Conservation (phyloP, 2,113 vertebrate species). For the Tricholaema leucomelas region DNA sequence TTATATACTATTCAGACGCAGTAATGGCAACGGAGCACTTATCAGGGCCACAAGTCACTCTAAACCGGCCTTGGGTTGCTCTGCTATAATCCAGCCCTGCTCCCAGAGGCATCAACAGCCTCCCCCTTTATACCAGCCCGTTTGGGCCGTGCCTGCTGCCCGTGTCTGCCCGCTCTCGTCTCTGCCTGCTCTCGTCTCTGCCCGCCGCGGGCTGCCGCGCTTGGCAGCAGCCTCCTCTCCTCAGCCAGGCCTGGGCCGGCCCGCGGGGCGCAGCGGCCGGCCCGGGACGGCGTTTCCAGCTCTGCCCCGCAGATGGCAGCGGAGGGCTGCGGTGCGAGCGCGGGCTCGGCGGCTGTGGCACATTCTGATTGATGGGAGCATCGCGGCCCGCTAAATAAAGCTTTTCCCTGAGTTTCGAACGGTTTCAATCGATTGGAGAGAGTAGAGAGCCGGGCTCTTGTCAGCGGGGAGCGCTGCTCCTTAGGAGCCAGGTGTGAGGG, state of each 20-base stretch:
- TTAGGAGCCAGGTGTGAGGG: not conserved
- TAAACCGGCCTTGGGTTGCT: not conserved
- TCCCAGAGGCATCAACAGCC: not conserved
- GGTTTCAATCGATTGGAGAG: not conserved
- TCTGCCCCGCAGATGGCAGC: not conserved
- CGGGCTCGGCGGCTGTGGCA: not conserved
- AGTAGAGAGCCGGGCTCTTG: not conserved
- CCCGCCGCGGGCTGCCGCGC: too few relatives aligned
- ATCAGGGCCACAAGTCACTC: accelerated
- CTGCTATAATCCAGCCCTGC: accelerated
- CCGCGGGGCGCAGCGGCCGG: not conserved
- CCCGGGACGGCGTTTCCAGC: not conserved
- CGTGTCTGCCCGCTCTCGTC: too few relatives aligned
- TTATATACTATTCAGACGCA: not conserved
- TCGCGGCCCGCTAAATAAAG: accelerated
- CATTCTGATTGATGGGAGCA: not conserved
- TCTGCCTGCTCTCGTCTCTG: too few relatives aligned
- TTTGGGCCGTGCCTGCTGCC: too few relatives aligned
- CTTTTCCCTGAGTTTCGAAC: not conserved
- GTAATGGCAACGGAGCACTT: accelerated
- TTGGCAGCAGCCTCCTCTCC: too few relatives aligned
- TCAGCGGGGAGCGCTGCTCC: not conserved
- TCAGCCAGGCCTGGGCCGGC: not conserved
- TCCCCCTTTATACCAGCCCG: accelerated
- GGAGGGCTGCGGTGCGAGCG: not conserved